Conservation (phyloP, 2,797 vertebrate genomes). For the Scolopax bukidnonensis region DNA sequence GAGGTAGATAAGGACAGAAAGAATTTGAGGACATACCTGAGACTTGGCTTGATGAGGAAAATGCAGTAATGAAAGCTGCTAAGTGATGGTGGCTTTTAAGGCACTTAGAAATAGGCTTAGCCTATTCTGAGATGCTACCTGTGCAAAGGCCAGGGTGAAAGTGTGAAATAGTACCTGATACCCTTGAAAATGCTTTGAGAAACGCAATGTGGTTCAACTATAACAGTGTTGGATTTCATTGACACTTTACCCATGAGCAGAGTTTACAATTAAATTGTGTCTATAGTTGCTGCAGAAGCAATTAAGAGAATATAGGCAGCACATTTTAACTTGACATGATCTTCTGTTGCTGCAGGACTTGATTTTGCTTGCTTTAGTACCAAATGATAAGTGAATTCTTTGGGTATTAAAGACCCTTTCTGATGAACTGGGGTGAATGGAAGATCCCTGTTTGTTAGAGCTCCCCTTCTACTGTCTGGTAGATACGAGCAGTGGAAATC, state of each 20-base stretch:
- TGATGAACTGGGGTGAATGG: not conserved
- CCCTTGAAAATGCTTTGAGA: not conserved
- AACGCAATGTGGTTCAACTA: not conserved
- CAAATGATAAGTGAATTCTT: not conserved
- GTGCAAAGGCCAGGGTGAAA: not conserved
- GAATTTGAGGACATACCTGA: not conserved
- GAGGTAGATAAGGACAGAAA: not conserved
- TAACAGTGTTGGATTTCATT: not conserved
- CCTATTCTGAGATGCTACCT: not conserved
- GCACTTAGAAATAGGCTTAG: not conserved
- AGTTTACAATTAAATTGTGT: not conserved
- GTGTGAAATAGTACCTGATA: not conserved
- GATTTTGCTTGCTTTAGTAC: not conserved
- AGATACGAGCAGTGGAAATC: not conserved
- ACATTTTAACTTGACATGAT: not conserved
- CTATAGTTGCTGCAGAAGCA: not conserved
- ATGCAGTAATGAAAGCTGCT: not conserved
- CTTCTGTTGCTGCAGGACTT: not conserved
- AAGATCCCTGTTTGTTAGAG: not conserved
- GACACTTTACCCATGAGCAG: not conserved
- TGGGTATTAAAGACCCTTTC: not conserved
- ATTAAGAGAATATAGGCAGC: not conserved
- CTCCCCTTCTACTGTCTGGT: not conserved
- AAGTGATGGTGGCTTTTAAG: not conserved
- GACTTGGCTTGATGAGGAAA: not conserved